Percentiles rank a stretch among this genome's conserved stretches.
Evolutionary conservation across 2,113 vertebrate genomes (phyloP).

Genomic region (Neolamprologus hecqui): DNA sequence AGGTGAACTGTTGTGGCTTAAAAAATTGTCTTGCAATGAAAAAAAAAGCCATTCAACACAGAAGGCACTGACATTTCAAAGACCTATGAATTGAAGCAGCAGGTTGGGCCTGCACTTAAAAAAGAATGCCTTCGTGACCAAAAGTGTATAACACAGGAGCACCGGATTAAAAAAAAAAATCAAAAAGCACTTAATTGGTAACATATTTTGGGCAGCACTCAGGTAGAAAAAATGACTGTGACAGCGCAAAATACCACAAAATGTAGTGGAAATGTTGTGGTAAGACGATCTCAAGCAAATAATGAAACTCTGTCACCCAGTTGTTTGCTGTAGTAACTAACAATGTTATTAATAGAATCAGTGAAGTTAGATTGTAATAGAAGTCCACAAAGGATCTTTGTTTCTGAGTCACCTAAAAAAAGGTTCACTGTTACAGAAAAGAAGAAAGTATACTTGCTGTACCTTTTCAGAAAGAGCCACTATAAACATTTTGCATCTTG

Average conservation of each 20-base stretch:
- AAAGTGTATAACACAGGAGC: neutral
- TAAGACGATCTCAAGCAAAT: neutral
- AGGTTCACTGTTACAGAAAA: neutral
- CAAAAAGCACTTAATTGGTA: neutral
- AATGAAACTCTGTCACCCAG: neutral
- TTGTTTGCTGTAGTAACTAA: neutral
- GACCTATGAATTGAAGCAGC: constrained; percentile 24
- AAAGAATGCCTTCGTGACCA: neutral
- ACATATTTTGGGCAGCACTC: neutral
- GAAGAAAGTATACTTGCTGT: neutral
- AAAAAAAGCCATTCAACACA: neutral
- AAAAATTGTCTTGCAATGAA: constrained; percentile 23
- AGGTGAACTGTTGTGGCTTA: constrained; percentile 7
- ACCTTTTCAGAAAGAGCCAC: neutral
- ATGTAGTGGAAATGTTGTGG: neutral
- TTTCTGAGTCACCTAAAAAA: neutral
- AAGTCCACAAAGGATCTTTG: neutral
- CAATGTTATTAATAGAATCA: neutral
- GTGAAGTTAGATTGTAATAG: neutral
- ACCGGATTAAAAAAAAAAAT: neutral
- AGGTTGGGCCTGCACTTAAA: neutral
- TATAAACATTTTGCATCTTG: neutral
- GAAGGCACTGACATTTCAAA: constrained; percentile 47
- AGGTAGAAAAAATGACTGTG: neutral
- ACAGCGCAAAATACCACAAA: neutral